Conservation (phyloP, 2,113 vertebrate species). For the Rhabdornis inornatus region DNA sequence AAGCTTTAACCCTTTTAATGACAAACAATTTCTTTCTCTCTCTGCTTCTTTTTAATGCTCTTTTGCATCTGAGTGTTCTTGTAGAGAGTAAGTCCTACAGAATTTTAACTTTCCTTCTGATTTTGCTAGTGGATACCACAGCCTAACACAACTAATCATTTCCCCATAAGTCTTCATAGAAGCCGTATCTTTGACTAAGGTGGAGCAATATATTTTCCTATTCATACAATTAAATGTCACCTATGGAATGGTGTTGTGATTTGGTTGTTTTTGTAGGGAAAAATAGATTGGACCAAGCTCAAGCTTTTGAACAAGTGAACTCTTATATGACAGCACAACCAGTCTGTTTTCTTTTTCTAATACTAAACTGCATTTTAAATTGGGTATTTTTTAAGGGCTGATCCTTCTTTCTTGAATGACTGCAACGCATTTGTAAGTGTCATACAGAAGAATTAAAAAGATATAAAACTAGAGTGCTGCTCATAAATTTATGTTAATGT, state of each 20-base stretch:
- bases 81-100: constrained; percentile 1
- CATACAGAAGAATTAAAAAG: background rate
- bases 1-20: constrained; percentile 2
- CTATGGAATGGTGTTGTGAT: background rate
- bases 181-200: background rate
- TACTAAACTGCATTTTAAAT: constrained; percentile 1
- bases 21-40: constrained; percentile 27
- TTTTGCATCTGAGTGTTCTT: constrained; percentile 5
- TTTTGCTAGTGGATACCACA: background rate
- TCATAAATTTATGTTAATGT: background rate
- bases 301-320: background rate
- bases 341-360: background rate
- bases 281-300: background rate
- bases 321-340: background rate
- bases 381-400: background rate
- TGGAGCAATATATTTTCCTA: background rate
- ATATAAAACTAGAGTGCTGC: background rate
- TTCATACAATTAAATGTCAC: background rate
- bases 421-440: constrained; percentile 6
- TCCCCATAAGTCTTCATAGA: background rate
- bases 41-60: constrained; percentile 30
- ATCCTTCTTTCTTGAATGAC: background rate
- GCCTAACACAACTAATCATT: background rate
- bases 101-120: background rate
- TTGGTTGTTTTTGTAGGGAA: background rate